Percentiles rank a stretch among this genome's conserved stretches.
Evolutionary conservation across 2,888 invertebrate genomes (phyloP).

Genomic region (Euproctis similis): DNA sequence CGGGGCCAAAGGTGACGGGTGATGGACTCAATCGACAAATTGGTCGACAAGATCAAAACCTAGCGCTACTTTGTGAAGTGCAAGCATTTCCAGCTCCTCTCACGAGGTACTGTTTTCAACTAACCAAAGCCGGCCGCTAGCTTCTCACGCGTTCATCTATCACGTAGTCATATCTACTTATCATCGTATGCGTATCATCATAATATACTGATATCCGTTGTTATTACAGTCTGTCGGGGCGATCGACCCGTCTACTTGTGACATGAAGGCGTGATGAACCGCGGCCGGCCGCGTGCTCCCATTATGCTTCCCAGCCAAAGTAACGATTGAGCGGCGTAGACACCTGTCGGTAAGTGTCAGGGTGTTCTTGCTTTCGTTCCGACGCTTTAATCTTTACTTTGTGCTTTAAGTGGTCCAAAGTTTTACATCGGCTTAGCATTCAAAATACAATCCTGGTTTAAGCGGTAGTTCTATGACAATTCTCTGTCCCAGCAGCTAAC

Average conservation of each 20-base stretch:
- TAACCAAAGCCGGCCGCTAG: constrained; percentile 48
- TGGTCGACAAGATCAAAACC: constrained; percentile 57
- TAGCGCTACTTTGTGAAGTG: constrained; percentile 84
- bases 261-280: constrained; percentile 69
- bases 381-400: constrained; percentile 74
- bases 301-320: constrained; percentile 64
- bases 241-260: constrained; percentile 56
- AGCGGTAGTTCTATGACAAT: constrained; percentile 33
- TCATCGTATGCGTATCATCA: constrained; percentile 49
- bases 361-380: constrained; percentile 71
- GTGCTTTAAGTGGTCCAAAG: constrained; percentile 62
- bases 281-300: constrained; percentile 68
- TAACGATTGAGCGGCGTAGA: constrained; percentile 71
- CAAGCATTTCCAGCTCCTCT: constrained; percentile 86
- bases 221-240: constrained; percentile 70
- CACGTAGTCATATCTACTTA: constrained; percentile 57
- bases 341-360: constrained; percentile 75
- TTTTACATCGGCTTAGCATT: constrained; percentile 30
- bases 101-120: constrained; percentile 79
- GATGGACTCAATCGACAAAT: constrained; percentile 77
- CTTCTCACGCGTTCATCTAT: constrained; percentile 69
- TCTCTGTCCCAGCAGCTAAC: constrained; percentile 26
- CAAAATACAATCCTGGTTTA: constrained; percentile 25
- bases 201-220: constrained; percentile 68
- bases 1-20: constrained; percentile 79